Conservation (phyloP, 2,113 vertebrate species). For the Plecotus auritus region DNA sequence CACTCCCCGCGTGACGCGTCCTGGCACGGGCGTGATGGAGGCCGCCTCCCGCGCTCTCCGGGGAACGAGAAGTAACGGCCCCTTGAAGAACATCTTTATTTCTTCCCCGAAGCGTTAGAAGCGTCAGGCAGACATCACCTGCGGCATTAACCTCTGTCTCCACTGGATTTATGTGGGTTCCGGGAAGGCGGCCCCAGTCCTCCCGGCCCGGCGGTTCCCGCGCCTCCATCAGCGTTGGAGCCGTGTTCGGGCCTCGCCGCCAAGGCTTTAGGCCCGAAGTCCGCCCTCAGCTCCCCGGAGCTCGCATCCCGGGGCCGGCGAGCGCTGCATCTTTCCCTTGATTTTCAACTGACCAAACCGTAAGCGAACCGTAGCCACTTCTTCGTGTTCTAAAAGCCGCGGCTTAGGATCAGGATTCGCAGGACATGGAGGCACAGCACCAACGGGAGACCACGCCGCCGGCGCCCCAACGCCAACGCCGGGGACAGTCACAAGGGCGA, state of each 20-base stretch:
- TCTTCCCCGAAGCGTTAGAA: background rate
- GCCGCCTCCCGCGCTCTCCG: accelerated
- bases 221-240: background rate
- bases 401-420: background rate
- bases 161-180: background rate
- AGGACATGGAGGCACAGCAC: background rate
- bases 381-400: background rate
- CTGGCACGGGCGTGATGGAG: accelerated
- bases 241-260: too few relatives aligned
- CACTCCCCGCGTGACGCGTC: background rate
- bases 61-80: background rate
- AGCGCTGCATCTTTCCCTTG: background rate
- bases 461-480: background rate
- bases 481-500: background rate
- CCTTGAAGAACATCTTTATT: background rate
- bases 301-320: too few relatives aligned
- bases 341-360: background rate
- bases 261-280: too few relatives aligned
- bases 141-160: background rate
- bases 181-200: background rate
- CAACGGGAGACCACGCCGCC: too few relatives aligned
- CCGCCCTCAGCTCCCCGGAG: background rate
- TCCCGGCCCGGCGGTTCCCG: too few relatives aligned
- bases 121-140: background rate
- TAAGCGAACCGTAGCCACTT: background rate